A percentile compares a stretch with the other conserved stretches of the same genome.
Evolutionary conservation across 2,888 invertebrate species (phyloP).

Genomic region (Axea sp.): DNA sequence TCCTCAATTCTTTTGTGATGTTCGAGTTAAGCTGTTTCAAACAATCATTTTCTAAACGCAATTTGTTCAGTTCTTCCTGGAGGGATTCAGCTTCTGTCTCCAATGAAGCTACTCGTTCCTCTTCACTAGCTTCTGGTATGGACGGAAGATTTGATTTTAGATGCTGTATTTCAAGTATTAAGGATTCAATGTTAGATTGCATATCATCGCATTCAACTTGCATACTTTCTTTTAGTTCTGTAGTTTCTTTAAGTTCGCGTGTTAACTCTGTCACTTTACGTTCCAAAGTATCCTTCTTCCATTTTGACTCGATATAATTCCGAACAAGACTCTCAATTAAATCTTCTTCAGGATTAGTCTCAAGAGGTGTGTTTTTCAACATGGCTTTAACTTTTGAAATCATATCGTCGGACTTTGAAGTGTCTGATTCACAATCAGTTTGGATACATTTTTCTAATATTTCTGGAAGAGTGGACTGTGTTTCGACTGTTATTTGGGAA

Average conservation of each 20-base stretch:
- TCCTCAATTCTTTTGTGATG: constrained; percentile 76
- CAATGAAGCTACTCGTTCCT: constrained; percentile 73
- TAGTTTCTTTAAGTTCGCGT: constrained; percentile 70
- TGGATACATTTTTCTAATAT: constrained; percentile 35
- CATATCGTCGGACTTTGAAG: neutral
- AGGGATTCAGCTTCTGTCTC: constrained; percentile 77
- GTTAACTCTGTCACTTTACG: constrained; percentile 75
- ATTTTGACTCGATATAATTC: constrained; percentile 71
- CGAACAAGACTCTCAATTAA: constrained; percentile 70
- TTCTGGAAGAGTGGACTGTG: constrained; percentile 15
- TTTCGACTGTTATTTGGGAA: too few species aligned
- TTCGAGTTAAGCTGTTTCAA: constrained; percentile 68
- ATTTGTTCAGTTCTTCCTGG: constrained; percentile 78
- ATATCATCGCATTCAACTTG: constrained; percentile 75
- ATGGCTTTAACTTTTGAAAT: constrained; percentile 74
- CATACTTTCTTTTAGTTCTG: constrained; percentile 72
- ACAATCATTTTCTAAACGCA: constrained; percentile 75
- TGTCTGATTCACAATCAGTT: constrained; percentile 19
- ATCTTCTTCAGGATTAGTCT: constrained; percentile 72
- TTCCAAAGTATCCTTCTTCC: constrained; percentile 78
- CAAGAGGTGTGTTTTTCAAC: constrained; percentile 77
- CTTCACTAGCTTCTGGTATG: constrained; percentile 77
- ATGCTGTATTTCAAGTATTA: constrained; percentile 72
- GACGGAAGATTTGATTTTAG: constrained; percentile 74
- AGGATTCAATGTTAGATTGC: constrained; percentile 75